Evolutionary conservation across 2,113 vertebrate genomes (phyloP).

Genomic region (Osmerus mordax): DNA sequence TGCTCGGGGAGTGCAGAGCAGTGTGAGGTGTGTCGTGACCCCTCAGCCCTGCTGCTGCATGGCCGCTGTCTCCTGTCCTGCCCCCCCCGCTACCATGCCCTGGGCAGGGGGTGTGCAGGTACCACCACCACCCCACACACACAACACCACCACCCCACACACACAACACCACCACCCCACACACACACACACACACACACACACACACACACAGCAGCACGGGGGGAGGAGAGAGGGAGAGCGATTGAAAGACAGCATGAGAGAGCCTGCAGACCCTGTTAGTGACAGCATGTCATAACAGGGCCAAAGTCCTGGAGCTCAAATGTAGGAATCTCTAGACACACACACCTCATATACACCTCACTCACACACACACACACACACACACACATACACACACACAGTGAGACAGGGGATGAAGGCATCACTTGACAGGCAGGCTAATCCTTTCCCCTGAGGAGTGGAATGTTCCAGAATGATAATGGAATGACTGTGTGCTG

Average conservation of each 20-base stretch:
- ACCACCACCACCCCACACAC: slow-evolving; percentile 16
- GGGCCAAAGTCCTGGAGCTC: too few relatives aligned
- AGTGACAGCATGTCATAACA: too few relatives aligned
- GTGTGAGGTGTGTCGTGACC: slow-evolving; percentile 75
- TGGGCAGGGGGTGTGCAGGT: slow-evolving; percentile 74
- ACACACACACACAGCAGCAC: neutral
- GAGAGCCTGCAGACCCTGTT: too few relatives aligned
- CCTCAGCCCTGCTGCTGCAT: slow-evolving; percentile 58
- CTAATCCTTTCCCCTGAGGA: slow-evolving; percentile 12
- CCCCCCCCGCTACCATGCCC: slow-evolving; percentile 70
- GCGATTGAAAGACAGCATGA: too few relatives aligned
- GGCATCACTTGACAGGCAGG: slow-evolving; percentile 7
- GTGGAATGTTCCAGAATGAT: slow-evolving; percentile 4
- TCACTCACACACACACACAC: neutral
- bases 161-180: neutral
- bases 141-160: slow-evolving; percentile 15
- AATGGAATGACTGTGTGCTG: neutral
- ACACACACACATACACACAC: neutral
- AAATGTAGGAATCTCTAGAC: neutral
- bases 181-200: slow-evolving; percentile 6
- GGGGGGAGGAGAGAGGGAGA: too few relatives aligned
- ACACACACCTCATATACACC: neutral
- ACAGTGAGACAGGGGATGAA: slow-evolving; percentile 1
- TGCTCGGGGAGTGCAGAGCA: slow-evolving; percentile 70
- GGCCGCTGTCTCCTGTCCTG: slow-evolving; percentile 77